Evolutionary conservation across 2,888 invertebrate species (phyloP).

Genomic region (Drosophila mercatorum): DNA sequence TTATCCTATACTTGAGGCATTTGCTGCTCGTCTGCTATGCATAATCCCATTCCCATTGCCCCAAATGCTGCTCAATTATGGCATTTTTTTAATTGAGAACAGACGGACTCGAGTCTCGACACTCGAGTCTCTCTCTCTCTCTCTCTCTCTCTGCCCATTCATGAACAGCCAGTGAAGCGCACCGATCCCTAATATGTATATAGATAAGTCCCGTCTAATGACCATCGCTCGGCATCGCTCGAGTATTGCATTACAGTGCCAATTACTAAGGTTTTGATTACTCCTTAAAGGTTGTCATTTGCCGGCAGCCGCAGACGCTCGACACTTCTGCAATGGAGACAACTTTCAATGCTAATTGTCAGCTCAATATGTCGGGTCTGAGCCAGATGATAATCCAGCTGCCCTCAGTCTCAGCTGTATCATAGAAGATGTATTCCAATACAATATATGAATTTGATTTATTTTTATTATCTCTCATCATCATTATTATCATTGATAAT

Average conservation of each 20-base stretch:
- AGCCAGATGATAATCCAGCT: not conserved
- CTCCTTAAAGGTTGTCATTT: slow-evolving; percentile 46
- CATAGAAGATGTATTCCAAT: too few species aligned
- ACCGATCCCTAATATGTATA: slow-evolving; percentile 37
- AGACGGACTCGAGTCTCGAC: slow-evolving; percentile 15
- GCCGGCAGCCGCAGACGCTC: slow-evolving; percentile 15
- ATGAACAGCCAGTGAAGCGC: slow-evolving; percentile 44
- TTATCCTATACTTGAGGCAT: slow-evolving; percentile 62
- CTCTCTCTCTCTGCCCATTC: slow-evolving; percentile 46
- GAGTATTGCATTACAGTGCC: slow-evolving; percentile 69
- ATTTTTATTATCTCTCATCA: too few species aligned
- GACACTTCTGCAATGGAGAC: not conserved
- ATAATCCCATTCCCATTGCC: slow-evolving; percentile 41
- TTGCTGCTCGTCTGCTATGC: slow-evolving; percentile 27
- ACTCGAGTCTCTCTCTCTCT: not conserved
- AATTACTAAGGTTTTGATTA: slow-evolving; percentile 73
- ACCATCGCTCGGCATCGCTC: not conserved
- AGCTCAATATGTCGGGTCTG: not conserved
- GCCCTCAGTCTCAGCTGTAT: not conserved
- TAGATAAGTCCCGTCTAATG: not conserved
- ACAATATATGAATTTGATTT: too few species aligned
- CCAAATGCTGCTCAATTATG: slow-evolving; percentile 73
- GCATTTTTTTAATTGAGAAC: slow-evolving; percentile 69
- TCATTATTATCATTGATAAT: too few species aligned
- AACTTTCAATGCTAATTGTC: not conserved